These are phyloP conservation scores for Parelbella ahira DNA, from an alignment of 2,888 invertebrate species.

Conservation along the genomic window DNA sequence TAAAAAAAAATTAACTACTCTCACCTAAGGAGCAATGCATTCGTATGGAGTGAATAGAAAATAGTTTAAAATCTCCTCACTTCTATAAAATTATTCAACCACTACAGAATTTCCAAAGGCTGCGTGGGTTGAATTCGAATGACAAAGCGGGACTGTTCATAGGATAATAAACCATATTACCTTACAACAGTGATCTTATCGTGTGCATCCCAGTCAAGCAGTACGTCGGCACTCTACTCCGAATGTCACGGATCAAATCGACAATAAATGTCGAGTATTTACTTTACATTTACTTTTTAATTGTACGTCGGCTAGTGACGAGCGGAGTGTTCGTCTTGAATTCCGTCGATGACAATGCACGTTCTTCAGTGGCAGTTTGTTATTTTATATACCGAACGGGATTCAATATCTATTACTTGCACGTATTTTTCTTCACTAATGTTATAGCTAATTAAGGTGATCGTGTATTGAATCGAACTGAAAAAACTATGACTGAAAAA, in stretches of 20 bases:
- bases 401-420: too few species aligned
- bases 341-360: slow-evolving; percentile 63
- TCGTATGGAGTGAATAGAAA: too few species aligned
- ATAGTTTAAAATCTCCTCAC: slow-evolving; percentile 11
- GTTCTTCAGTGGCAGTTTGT: slow-evolving; percentile 50
- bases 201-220: background rate
- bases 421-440: too few species aligned
- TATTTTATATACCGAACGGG: slow-evolving; percentile 41
- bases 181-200: slow-evolving; percentile 19
- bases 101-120: slow-evolving; percentile 45
- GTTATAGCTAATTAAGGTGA: too few species aligned
- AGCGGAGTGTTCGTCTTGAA: slow-evolving; percentile 52
- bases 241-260: slow-evolving; percentile 68
- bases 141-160: slow-evolving; percentile 43
- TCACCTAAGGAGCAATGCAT: too few species aligned
- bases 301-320: slow-evolving; percentile 55
- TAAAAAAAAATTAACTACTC: too few species aligned
- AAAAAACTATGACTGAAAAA: too few species aligned
- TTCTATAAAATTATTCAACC: slow-evolving; percentile 40
- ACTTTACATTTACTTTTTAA: slow-evolving; percentile 74
- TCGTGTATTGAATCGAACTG: too few species aligned
- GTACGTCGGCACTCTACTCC: slow-evolving; percentile 39
- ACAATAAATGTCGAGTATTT: slow-evolving; percentile 72
- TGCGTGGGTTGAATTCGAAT: slow-evolving; percentile 54
- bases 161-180: slow-evolving; percentile 33